A percentile compares a stretch with the other conserved stretches of the same genome.
Evolutionary conservation across 64 coral and sea anemone genomes (phyloP).

Genomic region (Platygyra sinensis): DNA sequence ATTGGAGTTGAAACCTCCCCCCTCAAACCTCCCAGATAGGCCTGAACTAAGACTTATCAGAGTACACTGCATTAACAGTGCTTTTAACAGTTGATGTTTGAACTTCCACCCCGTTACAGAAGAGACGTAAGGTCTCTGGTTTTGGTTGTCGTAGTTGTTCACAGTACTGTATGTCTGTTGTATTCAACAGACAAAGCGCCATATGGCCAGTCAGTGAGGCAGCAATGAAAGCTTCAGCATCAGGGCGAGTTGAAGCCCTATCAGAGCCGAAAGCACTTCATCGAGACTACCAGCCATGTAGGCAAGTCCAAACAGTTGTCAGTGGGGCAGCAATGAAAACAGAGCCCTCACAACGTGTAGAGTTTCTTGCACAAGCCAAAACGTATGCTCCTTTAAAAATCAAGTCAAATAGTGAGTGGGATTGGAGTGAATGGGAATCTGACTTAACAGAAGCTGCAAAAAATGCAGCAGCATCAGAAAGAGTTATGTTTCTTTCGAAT

Average conservation of each 20-base stretch:
- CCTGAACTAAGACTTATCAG: too few species aligned
- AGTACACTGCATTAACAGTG: too few species aligned
- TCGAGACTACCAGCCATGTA: conserved; percentile 78
- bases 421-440: conserved; percentile 96
- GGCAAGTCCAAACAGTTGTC: conserved; percentile 79
- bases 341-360: conserved; percentile 65
- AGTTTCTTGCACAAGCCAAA: conserved; percentile 76
- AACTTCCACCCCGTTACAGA: too few species aligned
- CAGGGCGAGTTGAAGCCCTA: conserved; percentile 65
- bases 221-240: conserved; percentile 73
- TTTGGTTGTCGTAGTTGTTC: not conserved
- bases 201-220: conserved; percentile 87
- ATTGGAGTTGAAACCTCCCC: too few species aligned
- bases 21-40: too few species aligned
- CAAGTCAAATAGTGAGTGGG: conserved; percentile 90
- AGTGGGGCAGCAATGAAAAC: conserved; percentile 76
- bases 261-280: conserved; percentile 84
- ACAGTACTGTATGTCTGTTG: not conserved
- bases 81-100: too few species aligned
- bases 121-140: too few species aligned
- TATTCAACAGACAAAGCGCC: conserved; percentile 57
- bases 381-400: conserved; percentile 79
- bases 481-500: conserved; percentile 58
- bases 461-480: conserved; percentile 74
- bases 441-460: conserved; percentile 86